Conservation (phyloP, 2,888 invertebrate genomes). For the Athetis lepigone region DNA sequence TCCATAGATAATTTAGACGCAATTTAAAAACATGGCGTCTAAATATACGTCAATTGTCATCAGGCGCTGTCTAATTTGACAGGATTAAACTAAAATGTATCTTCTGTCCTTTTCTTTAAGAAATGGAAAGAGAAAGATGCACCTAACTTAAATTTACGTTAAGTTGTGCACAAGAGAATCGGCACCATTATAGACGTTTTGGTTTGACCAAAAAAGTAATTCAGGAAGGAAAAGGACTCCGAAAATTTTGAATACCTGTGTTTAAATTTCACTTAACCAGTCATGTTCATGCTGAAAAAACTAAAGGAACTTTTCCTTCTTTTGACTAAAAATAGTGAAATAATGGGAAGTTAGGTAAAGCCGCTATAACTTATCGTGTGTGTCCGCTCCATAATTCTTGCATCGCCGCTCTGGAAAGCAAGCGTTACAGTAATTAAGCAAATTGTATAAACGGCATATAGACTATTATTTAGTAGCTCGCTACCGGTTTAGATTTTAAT, state of each 20-base stretch:
- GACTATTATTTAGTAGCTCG: slow-evolving; percentile 75
- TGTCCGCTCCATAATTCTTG: slow-evolving; percentile 65
- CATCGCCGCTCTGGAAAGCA: slow-evolving; percentile 77
- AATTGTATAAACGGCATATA: slow-evolving; percentile 82
- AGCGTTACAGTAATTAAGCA: slow-evolving; percentile 82
- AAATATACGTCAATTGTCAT: too few relatives aligned
- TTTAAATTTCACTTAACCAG: background rate
- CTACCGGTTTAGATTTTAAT: slow-evolving; percentile 80
- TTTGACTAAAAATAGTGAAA: background rate
- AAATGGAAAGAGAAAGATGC: too few relatives aligned
- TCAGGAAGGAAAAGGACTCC: background rate
- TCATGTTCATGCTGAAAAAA: background rate
- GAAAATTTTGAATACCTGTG: background rate
- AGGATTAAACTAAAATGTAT: too few relatives aligned
- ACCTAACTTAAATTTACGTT: too few relatives aligned
- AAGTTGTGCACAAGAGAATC: too few relatives aligned
- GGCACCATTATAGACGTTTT: too few relatives aligned
- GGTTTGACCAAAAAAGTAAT: too few relatives aligned
- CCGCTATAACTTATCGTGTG: slow-evolving; percentile 47
- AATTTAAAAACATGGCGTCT: too few relatives aligned
- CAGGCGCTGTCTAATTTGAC: too few relatives aligned
- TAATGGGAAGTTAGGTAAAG: background rate
- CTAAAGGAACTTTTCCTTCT: background rate
- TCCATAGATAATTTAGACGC: too few relatives aligned
- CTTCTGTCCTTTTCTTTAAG: too few relatives aligned